Conservation (phyloP, 2,113 vertebrate genomes). For the Coregonus clupeaformis region DNA sequence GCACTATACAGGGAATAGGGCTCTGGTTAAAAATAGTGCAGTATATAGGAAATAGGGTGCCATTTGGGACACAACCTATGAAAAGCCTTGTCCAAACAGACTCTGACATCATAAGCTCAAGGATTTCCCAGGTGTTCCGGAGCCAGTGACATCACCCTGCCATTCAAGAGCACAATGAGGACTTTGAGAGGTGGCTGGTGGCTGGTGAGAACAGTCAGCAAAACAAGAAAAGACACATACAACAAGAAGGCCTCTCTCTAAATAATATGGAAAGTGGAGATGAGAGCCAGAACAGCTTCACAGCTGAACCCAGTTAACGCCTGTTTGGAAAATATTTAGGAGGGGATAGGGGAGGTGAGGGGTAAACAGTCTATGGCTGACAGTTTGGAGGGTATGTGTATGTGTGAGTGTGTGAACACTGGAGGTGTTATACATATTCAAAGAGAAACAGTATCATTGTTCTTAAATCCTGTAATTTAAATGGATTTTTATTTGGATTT, state of each 20-base stretch:
- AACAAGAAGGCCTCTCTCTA: conserved; percentile 55
- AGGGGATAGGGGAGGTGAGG: conserved; percentile 5
- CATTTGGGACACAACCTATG: background rate
- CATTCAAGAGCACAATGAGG: conserved; percentile 73
- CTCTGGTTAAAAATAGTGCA: no score
- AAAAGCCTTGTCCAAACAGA: conserved; percentile 50
- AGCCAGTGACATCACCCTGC: conserved; percentile 80
- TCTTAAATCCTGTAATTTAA: conserved; percentile 16
- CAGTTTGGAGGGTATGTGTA: conserved; percentile 44
- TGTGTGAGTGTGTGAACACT: conserved; percentile 38
- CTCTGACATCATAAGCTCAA: conserved; percentile 52
- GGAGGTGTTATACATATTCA: conserved; percentile 42
- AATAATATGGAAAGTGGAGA: conserved; percentile 66
- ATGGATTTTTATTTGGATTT: no score
- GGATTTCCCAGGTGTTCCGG: conserved; percentile 72
- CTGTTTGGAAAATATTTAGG: conserved; percentile 71
- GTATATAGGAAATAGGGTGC: no score
- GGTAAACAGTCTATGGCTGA: conserved; percentile 38
- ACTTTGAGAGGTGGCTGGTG: conserved; percentile 68
- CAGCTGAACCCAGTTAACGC: conserved; percentile 76
- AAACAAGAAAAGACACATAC: conserved; percentile 49
- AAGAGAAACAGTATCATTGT: conserved; percentile 7
- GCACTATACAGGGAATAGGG: no score
- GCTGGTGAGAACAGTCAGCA: conserved; percentile 46
- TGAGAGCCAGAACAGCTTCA: conserved; percentile 72